Evolutionary conservation across 2,888 invertebrate species (phyloP).

Genomic region (Hypselothyrea guttata): DNA sequence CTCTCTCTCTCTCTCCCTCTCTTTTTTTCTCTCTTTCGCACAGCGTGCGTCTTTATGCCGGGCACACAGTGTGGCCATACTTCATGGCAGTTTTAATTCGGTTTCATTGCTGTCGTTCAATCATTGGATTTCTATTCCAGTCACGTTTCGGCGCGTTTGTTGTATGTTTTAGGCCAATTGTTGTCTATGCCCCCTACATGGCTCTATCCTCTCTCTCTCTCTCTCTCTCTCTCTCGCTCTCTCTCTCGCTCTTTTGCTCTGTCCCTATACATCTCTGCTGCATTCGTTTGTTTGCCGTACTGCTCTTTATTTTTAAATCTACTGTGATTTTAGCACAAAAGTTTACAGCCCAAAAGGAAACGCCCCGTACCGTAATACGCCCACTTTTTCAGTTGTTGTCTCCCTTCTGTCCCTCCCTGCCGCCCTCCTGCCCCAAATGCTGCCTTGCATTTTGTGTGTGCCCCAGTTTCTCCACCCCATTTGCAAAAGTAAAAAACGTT

Average conservation of each 20-base stretch:
- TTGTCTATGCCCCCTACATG: constrained; percentile 25
- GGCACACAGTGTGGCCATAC: constrained; percentile 36
- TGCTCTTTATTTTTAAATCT: constrained; percentile 4
- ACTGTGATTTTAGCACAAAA: constrained; percentile 32
- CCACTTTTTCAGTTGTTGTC: not conserved
- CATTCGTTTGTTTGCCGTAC: not conserved
- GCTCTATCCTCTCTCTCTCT: not conserved
- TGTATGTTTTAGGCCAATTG: constrained; percentile 58
- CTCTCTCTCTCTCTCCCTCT: not conserved
- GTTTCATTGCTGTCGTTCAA: constrained; percentile 64
- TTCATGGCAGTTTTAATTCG: constrained; percentile 63
- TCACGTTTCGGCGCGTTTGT: constrained; percentile 68
- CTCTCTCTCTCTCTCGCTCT: not conserved
- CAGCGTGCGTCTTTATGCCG: not conserved
- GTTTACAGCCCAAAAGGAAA: constrained; percentile 33
- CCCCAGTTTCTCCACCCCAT: constrained; percentile 23
- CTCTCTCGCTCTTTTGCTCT: not conserved
- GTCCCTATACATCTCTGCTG: too few species aligned
- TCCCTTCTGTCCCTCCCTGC: not conserved
- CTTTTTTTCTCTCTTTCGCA: not conserved
- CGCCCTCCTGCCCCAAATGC: constrained; percentile 31
- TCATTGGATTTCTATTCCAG: constrained; percentile 67
- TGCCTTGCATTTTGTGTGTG: constrained; percentile 34
- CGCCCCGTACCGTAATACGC: constrained; percentile 21
- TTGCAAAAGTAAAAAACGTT: constrained; percentile 46